Evolutionary conservation across 2,113 vertebrate genomes (phyloP), one percentile per base, ranked within the genome.

Genomic region (Microcebus jonahi): DNA sequence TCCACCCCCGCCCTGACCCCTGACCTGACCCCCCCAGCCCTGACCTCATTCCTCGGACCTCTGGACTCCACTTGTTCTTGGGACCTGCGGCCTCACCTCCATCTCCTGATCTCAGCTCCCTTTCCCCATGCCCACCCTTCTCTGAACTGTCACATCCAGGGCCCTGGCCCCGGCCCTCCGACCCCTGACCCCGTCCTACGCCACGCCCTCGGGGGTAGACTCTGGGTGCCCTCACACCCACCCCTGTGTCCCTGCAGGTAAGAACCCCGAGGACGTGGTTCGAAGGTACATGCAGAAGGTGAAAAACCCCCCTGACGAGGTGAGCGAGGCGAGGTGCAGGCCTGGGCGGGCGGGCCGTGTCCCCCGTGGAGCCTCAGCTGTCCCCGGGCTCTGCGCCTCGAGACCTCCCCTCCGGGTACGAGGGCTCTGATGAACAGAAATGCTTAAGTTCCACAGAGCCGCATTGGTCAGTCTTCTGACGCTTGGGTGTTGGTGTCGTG

Each of bases 251-350:
- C 0, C 10, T 55, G 50, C 97, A 99, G 99, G 99, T 85, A 99
- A 99, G 98, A 99, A 99, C 97, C 99, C 99, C 0, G 99, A 99
- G 98, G 99, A 99, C 8, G 99, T 99, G 93, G 99, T 99, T 84
- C 98, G 99, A 31, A 98, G 99, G 96, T 99, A 99, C 98, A 99
- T 99, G 85, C 99, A 99, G 98, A 99, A 99, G 97, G 99, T 99
- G 95, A 99, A 99, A 99, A 99, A 98, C 59, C 98, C 98, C 1
- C 99, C 99, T 2, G 99, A 99, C 1, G 99, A 99, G 99, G 99
- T 99, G 98, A 98, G 99, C 0, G 29, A 10, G 2, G 3, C 1
- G 0, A 13, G 31, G 29, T 1, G 25, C 27, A 0, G 29, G 27
- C 13, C 86, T 1, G n/a, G 14, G 11, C 4, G 2, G 65, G 36